Conservation (phyloP, 2,797 vertebrate species). For the Vespertilio murinus region DNA sequence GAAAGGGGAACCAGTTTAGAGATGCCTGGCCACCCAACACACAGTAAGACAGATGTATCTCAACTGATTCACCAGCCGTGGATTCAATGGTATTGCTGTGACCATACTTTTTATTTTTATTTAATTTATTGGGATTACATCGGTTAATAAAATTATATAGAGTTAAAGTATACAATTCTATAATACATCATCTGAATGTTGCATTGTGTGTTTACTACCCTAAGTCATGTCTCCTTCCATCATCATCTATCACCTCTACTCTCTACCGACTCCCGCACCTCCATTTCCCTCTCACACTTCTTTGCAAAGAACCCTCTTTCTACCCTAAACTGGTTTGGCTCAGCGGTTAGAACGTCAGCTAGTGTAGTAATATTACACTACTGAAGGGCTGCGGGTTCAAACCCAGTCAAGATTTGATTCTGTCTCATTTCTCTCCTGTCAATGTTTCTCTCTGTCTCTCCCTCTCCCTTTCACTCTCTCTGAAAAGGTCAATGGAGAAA, state of each 20-base stretch:
- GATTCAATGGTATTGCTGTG: neutral
- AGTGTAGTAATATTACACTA: too few relatives aligned
- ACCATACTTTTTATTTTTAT: neutral
- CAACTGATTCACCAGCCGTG: neutral
- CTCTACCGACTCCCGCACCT: neutral
- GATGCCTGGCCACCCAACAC: neutral
- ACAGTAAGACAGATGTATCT: slow-evolving; percentile 9
- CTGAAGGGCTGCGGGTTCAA: too few relatives aligned
- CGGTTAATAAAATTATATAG: neutral
- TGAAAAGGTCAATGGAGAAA: too few relatives aligned
- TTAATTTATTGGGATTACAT: neutral
- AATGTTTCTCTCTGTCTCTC: too few relatives aligned
- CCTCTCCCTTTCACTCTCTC: too few relatives aligned
- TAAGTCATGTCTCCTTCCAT: neutral
- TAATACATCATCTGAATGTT: neutral
- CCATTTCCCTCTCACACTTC: neutral
- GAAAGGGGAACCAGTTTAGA: slow-evolving; percentile 12
- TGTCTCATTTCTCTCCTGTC: too few relatives aligned
- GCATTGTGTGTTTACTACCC: neutral
- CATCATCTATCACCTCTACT: neutral
- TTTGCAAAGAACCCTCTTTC: neutral
- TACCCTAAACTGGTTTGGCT: neutral
- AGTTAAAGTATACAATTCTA: neutral
- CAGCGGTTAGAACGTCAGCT: too few relatives aligned
- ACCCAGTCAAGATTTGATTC: too few relatives aligned